Evolutionary conservation across 1,140 invertebrate genomes (phyloP).

Genomic region (Heliconius hermathena): DNA sequence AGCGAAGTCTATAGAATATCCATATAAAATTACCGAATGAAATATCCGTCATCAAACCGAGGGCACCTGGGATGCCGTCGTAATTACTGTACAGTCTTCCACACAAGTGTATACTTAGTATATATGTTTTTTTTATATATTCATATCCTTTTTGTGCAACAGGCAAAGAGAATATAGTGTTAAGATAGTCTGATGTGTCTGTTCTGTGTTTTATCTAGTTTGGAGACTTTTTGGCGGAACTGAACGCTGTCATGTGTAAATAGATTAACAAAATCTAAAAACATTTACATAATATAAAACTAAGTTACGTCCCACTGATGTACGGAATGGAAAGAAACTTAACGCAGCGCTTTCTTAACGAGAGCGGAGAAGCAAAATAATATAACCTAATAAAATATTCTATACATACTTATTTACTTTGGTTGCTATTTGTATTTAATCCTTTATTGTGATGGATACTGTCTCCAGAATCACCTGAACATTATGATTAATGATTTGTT

Average conservation of each 20-base stretch:
- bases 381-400: no score
- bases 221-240: not conserved
- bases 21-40: slow-evolving; percentile 12
- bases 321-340: no score
- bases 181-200: not conserved
- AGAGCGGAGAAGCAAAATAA: no score
- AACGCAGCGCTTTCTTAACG: not conserved
- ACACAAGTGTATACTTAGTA: not conserved
- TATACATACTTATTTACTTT: not conserved
- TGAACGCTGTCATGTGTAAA: not conserved
- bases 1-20: not conserved
- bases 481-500: slow-evolving; percentile 46
- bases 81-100: slow-evolving; percentile 7
- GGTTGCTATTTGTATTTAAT: slow-evolving; percentile 30
- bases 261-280: no score
- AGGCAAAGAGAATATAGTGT: not conserved
- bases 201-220: not conserved
- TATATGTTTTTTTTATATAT: not conserved
- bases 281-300: no score
- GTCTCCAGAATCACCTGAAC: slow-evolving; percentile 43
- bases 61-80: slow-evolving; percentile 12
- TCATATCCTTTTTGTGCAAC: not conserved
- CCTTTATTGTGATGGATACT: slow-evolving; percentile 48
- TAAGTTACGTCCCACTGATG: no score
- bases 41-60: slow-evolving; percentile 8